Evolutionary conservation across 2,113 vertebrate species (phyloP).

Genomic region (Mormyrus lacerda): DNA sequence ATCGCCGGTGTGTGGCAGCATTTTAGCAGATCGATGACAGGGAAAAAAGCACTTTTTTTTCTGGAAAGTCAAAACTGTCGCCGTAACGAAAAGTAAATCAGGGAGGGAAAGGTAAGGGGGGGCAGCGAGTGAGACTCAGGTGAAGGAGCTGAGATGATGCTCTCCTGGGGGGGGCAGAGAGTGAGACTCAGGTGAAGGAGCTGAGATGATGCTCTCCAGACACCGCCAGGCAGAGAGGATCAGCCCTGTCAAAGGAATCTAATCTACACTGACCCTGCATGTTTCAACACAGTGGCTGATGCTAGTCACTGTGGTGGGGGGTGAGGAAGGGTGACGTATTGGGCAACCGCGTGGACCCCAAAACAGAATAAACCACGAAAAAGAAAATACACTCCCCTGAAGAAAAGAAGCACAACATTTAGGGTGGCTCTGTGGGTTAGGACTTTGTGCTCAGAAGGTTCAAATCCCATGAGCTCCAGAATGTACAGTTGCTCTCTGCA

Average conservation of each 20-base stretch:
- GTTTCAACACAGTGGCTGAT: background rate
- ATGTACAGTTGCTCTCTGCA: background rate
- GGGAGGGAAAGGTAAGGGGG: background rate
- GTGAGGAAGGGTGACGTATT: background rate
- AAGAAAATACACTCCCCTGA: background rate
- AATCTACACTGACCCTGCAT: background rate
- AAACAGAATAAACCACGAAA: background rate
- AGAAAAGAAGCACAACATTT: background rate
- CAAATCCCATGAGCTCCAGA: background rate
- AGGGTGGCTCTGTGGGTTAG: background rate
- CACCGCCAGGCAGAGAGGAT: background rate
- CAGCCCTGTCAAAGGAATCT: background rate
- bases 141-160: background rate
- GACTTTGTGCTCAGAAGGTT: background rate
- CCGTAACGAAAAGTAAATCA: background rate
- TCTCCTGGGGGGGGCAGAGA: background rate
- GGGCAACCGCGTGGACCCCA: background rate
- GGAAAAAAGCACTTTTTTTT: background rate
- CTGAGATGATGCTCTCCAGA: background rate
- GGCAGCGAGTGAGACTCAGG: background rate
- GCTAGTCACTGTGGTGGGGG: background rate
- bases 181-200: constrained; percentile 4
- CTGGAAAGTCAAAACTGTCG: background rate
- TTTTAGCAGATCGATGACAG: constrained; percentile 15
- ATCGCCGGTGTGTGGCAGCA: constrained; percentile 9